phyloP scores from a whole-genome alignment of 35 echinoderm and acorn worm species.

The Hemicentrotus pulcherrimus region DNA sequence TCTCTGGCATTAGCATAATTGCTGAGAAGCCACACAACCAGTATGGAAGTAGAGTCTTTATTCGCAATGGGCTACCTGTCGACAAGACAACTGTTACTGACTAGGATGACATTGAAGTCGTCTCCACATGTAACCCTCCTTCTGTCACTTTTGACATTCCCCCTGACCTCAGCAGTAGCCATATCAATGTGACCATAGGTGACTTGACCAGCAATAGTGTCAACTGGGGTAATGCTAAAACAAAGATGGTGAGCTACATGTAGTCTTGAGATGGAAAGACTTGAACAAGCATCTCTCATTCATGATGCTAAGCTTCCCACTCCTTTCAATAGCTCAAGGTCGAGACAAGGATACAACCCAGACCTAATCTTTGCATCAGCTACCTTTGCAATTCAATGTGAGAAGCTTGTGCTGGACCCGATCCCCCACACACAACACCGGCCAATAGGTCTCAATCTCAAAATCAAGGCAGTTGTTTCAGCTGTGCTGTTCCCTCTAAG shows the following conservation, averaged over 20 bases:
- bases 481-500: too few species aligned
- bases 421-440: too few species aligned
- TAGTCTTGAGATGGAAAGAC: background rate
- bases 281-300: background rate
- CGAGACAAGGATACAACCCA: too few species aligned
- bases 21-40: conserved; percentile 47
- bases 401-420: too few species aligned
- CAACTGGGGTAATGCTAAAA: background rate
- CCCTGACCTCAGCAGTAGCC: background rate
- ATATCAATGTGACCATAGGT: conserved; percentile 43
- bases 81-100: conserved; percentile 25
- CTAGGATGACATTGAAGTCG: conserved; percentile 38
- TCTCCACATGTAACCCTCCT: conserved; percentile 36
- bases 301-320: too few species aligned
- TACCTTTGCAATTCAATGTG: too few species aligned
- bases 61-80: conserved; percentile 22
- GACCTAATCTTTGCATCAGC: too few species aligned
- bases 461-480: too few species aligned
- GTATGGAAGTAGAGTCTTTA: conserved; percentile 37
- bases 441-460: too few species aligned
- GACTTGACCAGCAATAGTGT: conserved; percentile 50
- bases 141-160: background rate
- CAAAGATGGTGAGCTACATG: background rate
- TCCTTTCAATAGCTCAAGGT: too few species aligned
- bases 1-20: conserved; percentile 27